Evolutionary conservation across 2,888 invertebrate genomes (phyloP).

Genomic region (Melipona beecheii): DNA sequence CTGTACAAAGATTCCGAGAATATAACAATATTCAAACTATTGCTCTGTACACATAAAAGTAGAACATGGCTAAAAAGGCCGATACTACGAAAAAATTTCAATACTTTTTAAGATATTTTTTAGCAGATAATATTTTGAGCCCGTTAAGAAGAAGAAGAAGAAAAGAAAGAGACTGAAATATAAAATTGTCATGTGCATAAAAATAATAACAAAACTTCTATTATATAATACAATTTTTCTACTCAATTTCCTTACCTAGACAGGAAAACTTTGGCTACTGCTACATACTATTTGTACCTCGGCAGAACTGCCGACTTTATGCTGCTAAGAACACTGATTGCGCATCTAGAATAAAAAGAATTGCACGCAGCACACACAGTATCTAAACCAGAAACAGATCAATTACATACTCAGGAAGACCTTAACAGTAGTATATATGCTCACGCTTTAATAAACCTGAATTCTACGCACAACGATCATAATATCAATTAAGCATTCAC

Average conservation of each 20-base stretch:
- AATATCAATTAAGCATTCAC: conserved; percentile 74
- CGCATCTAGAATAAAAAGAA: conserved; percentile 68
- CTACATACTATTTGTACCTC: conserved; percentile 75
- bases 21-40: conserved; percentile 66
- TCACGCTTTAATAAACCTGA: conserved; percentile 78
- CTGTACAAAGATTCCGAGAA: conserved; percentile 70
- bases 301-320: conserved; percentile 69
- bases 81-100: conserved; percentile 50
- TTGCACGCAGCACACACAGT: conserved; percentile 69
- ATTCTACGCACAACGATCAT: conserved; percentile 77
- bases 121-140: conserved; percentile 43
- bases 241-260: conserved; percentile 66
- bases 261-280: conserved; percentile 76
- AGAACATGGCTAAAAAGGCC: conserved; percentile 56
- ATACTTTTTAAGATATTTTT: conserved; percentile 39
- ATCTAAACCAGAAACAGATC: conserved; percentile 72
- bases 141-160: conserved; percentile 26
- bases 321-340: conserved; percentile 72
- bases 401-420: conserved; percentile 79
- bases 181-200: conserved; percentile 67
- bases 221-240: conserved; percentile 61
- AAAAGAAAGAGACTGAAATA: conserved; percentile 41
- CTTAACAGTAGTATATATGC: conserved; percentile 78
- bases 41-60: conserved; percentile 65
- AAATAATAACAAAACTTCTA: conserved; percentile 60